Percentiles rank a stretch among this genome's conserved stretches.
Evolutionary conservation across 1,140 invertebrate genomes (phyloP).

Genomic region (Drosophila lacteicornis): DNA sequence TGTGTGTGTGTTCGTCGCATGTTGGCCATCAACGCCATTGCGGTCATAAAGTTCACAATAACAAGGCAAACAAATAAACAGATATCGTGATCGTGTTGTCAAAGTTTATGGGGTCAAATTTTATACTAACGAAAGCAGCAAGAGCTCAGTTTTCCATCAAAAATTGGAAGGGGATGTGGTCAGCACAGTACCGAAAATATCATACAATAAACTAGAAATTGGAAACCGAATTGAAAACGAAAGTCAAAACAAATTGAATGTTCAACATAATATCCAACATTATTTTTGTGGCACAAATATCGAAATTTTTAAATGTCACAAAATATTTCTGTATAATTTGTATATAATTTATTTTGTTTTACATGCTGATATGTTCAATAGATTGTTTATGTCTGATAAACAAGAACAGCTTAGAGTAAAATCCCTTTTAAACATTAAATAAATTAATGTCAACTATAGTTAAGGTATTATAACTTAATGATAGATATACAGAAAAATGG

Average conservation of each 20-base stretch:
- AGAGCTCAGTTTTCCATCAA: conserved; percentile 5
- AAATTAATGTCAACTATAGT: too few species aligned
- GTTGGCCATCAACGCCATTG: conserved; percentile 53
- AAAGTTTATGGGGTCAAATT: conserved; percentile 52
- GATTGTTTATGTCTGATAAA: too few species aligned
- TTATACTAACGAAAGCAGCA: conserved; percentile 16
- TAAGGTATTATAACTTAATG: too few species aligned
- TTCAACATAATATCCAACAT: background rate
- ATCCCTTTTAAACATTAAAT: too few species aligned
- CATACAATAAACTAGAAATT: background rate
- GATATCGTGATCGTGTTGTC: conserved; percentile 39
- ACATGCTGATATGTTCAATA: too few species aligned
- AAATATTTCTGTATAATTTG: too few species aligned
- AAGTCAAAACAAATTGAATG: background rate
- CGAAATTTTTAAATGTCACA: too few species aligned
- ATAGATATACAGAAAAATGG: background rate
- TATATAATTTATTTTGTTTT: too few species aligned
- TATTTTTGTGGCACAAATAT: background rate
- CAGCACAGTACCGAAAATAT: background rate
- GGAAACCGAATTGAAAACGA: background rate
- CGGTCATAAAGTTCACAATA: conserved; percentile 54
- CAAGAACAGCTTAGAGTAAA: background rate
- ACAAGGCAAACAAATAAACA: conserved; percentile 54
- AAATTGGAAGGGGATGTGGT: background rate
- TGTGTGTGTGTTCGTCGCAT: conserved; percentile 40